These are phyloP conservation scores for Wasmannia auropunctata DNA, from an alignment of 1,140 invertebrate species.

Conservation along the genomic window DNA sequence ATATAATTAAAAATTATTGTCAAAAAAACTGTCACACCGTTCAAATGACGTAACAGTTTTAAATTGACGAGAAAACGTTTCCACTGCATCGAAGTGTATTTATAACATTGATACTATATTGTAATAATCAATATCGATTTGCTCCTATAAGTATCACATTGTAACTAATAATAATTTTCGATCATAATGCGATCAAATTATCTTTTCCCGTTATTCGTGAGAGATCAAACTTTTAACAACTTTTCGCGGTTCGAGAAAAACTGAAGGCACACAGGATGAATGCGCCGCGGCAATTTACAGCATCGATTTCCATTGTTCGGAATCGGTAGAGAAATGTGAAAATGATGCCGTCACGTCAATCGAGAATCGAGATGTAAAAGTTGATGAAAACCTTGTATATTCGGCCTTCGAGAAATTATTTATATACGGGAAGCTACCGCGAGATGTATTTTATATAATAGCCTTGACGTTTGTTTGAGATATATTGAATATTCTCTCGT, in stretches of 20 bases:
- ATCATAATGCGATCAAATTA: not conserved
- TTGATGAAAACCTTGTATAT: conserved; percentile 1
- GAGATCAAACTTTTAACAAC: not conserved
- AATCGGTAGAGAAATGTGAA: conserved; percentile 1
- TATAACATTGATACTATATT: not conserved
- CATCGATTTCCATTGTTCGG: not conserved
- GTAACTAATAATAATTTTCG: not conserved
- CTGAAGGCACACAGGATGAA: not conserved
- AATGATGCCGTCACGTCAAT: not conserved
- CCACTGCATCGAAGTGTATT: not conserved
- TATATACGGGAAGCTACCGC: not conserved
- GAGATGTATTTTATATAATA: not conserved
- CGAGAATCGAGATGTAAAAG: conserved; percentile 13
- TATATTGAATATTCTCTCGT: conserved; percentile 5
- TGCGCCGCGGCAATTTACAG: not conserved
- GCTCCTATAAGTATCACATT: not conserved
- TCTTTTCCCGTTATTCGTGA: not conserved
- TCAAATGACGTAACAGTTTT: not conserved
- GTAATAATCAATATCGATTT: not conserved
- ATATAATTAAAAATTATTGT: not conserved
- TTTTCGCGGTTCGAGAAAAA: not conserved
- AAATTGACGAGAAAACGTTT: not conserved
- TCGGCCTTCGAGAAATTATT: conserved; percentile 23
- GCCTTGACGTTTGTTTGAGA: not conserved
- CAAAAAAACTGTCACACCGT: not conserved